Base-by-base conservation (phyloP, 2,888 invertebrate species). In the Drosophila nigricruria region DNA sequence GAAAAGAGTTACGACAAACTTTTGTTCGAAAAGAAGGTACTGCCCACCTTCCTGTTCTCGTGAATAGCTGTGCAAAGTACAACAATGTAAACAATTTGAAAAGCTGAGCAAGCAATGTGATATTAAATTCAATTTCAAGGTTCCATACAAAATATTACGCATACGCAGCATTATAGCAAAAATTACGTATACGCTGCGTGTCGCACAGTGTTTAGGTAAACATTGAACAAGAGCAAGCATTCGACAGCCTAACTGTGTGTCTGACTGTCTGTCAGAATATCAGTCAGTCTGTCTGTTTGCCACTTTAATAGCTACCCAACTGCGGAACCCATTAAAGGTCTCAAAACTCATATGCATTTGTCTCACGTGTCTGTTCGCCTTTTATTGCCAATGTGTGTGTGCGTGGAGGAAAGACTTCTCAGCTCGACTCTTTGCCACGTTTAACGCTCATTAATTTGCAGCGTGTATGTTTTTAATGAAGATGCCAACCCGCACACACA, bases 401-500 rank as follows among this genome's bases (percentile, higher is more conserved):
- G 1, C 6, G 18, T 49, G 62, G 16, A 18, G 38, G 23, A 16
- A 36, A 16, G 38, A 20, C 54, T 30, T 38, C 34, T 27, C 42
- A 10, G 45, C 40, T 23, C 30, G 60, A 60, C 43, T 77, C 64
- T 64, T 53, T 57, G 74, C 67, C 83, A 88, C 83, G 82, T 71
- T 88, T 74, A 77, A 70, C 66, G 70, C 80, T 73, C 83, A 85
- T 83, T 83, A 82, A 88, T 88, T 88, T 85, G 70, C 88, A 70
- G 69, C 82, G 58, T 88, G 82, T 82, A 74, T 65, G 70, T 88
- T 88, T 83, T 85, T 83, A 85, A 88, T 88, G 85, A 85, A 77
- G 82, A 77, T 74, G 72, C 73, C 84, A 70, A 73, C 57, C 64
- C 70, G 66, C 45, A 53, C 34, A n/a, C n/a, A 20, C 32, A 52